A percentile compares a stretch with the other conserved stretches of the same genome.
Evolutionary conservation across 2,888 invertebrate genomes (phyloP).

Genomic region (Dromius quadrimaculatus): DNA sequence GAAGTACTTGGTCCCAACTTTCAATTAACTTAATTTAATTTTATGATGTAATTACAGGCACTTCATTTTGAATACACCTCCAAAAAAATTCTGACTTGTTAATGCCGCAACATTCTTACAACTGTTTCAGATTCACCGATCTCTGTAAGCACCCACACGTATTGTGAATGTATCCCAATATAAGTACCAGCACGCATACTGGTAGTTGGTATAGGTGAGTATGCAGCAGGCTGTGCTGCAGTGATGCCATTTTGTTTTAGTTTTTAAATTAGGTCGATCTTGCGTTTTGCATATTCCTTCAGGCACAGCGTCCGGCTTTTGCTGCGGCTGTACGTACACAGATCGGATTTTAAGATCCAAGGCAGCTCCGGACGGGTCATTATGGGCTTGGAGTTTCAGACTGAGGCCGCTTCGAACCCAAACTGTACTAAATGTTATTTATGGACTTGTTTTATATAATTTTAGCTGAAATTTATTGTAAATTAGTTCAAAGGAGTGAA

Average conservation of each 20-base stretch:
- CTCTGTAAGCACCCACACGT: slow-evolving; percentile 33
- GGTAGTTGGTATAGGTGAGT: slow-evolving; percentile 19
- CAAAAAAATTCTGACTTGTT: no score
- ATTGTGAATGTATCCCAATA: slow-evolving; percentile 1
- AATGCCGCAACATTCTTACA: no score
- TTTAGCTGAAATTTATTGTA: slow-evolving; percentile 31
- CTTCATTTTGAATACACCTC: no score
- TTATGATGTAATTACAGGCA: no score
- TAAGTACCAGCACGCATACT: slow-evolving; percentile 9
- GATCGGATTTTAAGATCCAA: slow-evolving; percentile 23
- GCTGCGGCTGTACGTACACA: slow-evolving; percentile 11
- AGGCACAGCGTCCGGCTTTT: slow-evolving; percentile 2
- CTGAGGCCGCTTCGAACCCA: background rate
- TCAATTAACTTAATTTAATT: no score
- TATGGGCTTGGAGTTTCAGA: slow-evolving; percentile 14
- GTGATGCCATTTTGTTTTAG: slow-evolving; percentile 38
- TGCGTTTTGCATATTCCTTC: slow-evolving; percentile 33
- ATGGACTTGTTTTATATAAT: slow-evolving; percentile 32
- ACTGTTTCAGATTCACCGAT: slow-evolving; percentile 2
- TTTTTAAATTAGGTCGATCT: slow-evolving; percentile 46
- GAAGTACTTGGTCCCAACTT: no score
- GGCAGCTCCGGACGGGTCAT: slow-evolving; percentile 22
- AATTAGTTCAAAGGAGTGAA: slow-evolving; percentile 27
- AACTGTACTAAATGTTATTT: slow-evolving; percentile 32
- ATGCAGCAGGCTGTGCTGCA: slow-evolving; percentile 9